Percentiles rank a stretch among this genome's conserved stretches.
phyloP scores from a whole-genome alignment of 2,113 vertebrate species.

The Thunnus thynnus region DNA sequence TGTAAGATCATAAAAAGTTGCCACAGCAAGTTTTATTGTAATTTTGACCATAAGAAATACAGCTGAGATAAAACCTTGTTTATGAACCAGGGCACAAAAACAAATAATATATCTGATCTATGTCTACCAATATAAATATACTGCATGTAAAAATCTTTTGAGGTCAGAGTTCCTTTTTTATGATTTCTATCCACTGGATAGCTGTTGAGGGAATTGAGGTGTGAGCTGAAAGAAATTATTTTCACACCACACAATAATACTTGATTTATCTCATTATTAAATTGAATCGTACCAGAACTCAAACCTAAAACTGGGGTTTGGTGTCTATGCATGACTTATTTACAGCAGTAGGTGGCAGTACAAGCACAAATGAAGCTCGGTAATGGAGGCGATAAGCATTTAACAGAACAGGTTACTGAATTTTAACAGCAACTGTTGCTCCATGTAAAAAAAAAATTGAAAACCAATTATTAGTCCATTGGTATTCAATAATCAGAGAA shows the following conservation, averaged over 20 bases:
- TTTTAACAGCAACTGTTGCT: no score
- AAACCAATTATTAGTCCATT: no score
- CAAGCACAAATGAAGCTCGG: conserved; percentile 18
- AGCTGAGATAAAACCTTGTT: neutral
- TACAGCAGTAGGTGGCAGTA: conserved; percentile 66
- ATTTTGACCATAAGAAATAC: neutral
- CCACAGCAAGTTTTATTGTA: no score
- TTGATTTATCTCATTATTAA: no score
- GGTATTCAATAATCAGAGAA: neutral
- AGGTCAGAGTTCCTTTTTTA: no score
- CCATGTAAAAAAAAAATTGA: no score
- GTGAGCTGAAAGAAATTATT: no score
- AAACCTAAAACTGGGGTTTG: neutral
- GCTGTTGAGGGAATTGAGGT: no score
- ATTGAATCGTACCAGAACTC: neutral
- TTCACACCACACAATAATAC: no score
- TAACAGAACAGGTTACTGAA: no score
- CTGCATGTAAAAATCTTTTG: neutral
- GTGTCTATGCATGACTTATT: neutral
- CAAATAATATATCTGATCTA: neutral
- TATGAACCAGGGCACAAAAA: neutral
- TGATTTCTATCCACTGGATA: no score
- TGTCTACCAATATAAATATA: neutral
- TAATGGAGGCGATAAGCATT: neutral
- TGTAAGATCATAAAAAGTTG: no score